These are phyloP conservation scores for Sebastiscus tertius DNA, from an alignment of 2,797 vertebrate genomes.

Conservation along the genomic window DNA sequence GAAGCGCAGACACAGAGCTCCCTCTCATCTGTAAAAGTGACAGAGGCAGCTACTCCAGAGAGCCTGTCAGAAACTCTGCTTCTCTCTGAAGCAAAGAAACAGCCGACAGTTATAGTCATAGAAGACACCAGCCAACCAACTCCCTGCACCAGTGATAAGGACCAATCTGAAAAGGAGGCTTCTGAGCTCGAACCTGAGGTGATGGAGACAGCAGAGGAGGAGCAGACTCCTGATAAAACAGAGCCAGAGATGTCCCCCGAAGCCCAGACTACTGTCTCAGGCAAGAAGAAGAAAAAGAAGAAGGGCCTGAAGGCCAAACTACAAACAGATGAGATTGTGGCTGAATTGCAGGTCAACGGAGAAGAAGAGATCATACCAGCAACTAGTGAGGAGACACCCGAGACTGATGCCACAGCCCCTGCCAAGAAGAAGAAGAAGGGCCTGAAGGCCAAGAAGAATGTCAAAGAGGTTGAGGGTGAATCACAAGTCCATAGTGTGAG, in stretches of 20 bases:
- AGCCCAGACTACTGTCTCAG: not conserved
- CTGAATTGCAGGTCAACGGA: not conserved
- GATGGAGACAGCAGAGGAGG: not conserved
- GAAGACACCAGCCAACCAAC: not conserved
- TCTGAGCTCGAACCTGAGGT: not conserved
- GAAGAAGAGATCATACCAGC: not conserved
- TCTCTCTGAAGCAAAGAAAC: not conserved
- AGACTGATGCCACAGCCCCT: not conserved
- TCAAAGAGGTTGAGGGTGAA: not conserved
- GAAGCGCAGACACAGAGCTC: not conserved
- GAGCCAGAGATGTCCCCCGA: not conserved
- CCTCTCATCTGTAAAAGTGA: not conserved
- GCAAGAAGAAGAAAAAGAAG: slow-evolving; percentile 29
- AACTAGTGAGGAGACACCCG: not conserved
- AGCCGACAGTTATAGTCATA: not conserved
- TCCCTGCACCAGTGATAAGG: not conserved
- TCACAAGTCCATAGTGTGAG: not conserved
- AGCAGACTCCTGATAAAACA: not conserved
- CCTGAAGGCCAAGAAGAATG: not conserved
- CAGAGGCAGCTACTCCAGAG: not conserved
- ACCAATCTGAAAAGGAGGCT: not conserved
- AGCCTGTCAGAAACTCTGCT: not conserved
- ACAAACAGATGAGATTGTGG: not conserved
- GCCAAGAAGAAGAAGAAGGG: slow-evolving; percentile 24
- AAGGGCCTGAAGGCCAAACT: not conserved